phyloP scores from a whole-genome alignment of 64 coral and sea anemone species.

The Montipora sp. region DNA sequence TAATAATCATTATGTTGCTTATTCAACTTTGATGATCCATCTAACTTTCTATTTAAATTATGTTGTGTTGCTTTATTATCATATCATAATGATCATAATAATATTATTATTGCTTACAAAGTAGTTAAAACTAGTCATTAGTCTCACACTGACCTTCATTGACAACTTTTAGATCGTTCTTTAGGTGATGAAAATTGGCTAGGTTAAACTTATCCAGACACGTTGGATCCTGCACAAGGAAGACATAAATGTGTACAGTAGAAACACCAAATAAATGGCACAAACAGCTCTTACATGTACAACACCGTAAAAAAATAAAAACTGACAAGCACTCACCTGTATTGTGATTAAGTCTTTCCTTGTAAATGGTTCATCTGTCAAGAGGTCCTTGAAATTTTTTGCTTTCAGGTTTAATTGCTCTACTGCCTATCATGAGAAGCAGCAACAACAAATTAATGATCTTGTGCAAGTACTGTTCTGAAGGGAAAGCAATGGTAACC shows the following conservation, averaged over 20 bases:
- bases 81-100: no score
- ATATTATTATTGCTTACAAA: no score
- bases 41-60: no score
- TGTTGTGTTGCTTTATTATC: no score
- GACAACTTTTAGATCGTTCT: conserved; percentile 89
- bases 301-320: neutral
- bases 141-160: conserved; percentile 78
- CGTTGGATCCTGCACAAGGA: conserved; percentile 78
- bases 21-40: no score
- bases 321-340: conserved; percentile 61
- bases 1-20: no score
- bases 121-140: no score
- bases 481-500: no score
- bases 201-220: conserved; percentile 98
- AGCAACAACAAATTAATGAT: neutral
- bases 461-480: no score
- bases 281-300: neutral
- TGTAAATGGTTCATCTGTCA: conserved; percentile 93
- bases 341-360: conserved; percentile 97
- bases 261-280: neutral
- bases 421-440: conserved; percentile 66
- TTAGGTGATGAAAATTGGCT: conserved; percentile 93
- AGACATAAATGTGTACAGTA: neutral
- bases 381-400: conserved; percentile 96
- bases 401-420: conserved; percentile 94